Conservation (phyloP, 2,888 invertebrate species). For the Osmoderma eremita region DNA sequence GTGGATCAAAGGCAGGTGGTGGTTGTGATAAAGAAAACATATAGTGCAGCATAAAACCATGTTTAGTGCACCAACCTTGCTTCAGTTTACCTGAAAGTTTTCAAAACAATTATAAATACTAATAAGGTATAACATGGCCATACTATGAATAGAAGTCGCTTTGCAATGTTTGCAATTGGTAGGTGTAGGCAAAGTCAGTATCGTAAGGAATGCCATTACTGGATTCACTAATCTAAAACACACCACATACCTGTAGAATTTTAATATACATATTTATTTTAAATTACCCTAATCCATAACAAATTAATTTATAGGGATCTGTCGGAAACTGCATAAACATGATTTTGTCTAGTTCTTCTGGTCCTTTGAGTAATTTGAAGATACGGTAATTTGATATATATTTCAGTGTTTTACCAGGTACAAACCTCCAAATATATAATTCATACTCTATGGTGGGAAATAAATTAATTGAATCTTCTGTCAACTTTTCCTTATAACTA, state of each 20-base stretch:
- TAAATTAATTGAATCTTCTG: slow-evolving; percentile 52
- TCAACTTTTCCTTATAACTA: slow-evolving; percentile 73
- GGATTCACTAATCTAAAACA: slow-evolving; percentile 59
- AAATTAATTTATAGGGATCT: slow-evolving; percentile 72
- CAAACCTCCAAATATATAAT: slow-evolving; percentile 61
- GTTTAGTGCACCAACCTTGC: slow-evolving; percentile 76
- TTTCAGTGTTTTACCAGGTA: slow-evolving; percentile 59
- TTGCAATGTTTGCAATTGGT: slow-evolving; percentile 69
- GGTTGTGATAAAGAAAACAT: slow-evolving; percentile 86
- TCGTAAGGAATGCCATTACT: slow-evolving; percentile 71
- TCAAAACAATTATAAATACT: neutral
- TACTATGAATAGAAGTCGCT: slow-evolving; percentile 39
- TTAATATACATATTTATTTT: slow-evolving; percentile 17
- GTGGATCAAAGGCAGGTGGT: slow-evolving; percentile 69
- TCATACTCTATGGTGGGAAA: slow-evolving; percentile 58
- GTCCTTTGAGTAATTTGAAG: slow-evolving; percentile 59
- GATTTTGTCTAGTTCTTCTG: slow-evolving; percentile 66
- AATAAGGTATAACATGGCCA: slow-evolving; percentile 11
- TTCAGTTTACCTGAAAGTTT: slow-evolving; percentile 48
- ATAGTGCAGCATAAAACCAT: slow-evolving; percentile 92
- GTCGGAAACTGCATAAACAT: slow-evolving; percentile 78
- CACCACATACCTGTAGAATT: neutral
- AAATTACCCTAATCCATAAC: slow-evolving; percentile 74
- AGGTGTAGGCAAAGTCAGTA: slow-evolving; percentile 74
- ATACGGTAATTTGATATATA: slow-evolving; percentile 61